These are phyloP conservation scores for Hydropsyche tenuis DNA, from an alignment of 1,140 invertebrate genomes.

Conservation along the genomic window DNA sequence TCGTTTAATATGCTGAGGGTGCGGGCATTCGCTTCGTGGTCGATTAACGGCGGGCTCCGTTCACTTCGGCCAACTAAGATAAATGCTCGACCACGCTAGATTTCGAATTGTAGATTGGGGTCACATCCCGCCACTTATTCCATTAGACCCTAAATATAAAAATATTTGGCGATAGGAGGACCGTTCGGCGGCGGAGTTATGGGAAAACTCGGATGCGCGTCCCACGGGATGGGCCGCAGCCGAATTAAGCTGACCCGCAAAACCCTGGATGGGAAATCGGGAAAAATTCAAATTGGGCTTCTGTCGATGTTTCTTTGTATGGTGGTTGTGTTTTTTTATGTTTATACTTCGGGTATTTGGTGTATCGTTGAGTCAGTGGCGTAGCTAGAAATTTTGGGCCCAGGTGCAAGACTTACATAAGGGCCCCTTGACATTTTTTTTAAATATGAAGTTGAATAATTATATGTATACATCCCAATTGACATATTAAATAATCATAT, in stretches of 20 bases:
- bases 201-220: background rate
- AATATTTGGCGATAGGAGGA: conserved; percentile 14
- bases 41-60: conserved; percentile 16
- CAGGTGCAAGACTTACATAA: too few species aligned
- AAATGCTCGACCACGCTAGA: conserved; percentile 16
- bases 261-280: background rate
- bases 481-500: too few species aligned
- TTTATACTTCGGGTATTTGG: too few species aligned
- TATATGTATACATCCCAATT: too few species aligned
- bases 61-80: conserved; percentile 25
- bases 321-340: too few species aligned
- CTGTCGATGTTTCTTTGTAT: too few species aligned
- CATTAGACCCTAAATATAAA: conserved; percentile 29
- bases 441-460: too few species aligned
- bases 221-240: background rate
- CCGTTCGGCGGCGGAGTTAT: conserved; percentile 12
- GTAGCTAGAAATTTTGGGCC: too few species aligned
- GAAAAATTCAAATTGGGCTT: too few species aligned
- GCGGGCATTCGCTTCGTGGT: conserved; percentile 18
- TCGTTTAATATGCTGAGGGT: conserved; percentile 20
- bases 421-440: too few species aligned
- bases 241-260: background rate
- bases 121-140: conserved; percentile 24
- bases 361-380: too few species aligned
- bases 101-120: conserved; percentile 27